phyloP scores from a whole-genome alignment of 2,797 vertebrate genomes.

The Danionella dracula region DNA sequence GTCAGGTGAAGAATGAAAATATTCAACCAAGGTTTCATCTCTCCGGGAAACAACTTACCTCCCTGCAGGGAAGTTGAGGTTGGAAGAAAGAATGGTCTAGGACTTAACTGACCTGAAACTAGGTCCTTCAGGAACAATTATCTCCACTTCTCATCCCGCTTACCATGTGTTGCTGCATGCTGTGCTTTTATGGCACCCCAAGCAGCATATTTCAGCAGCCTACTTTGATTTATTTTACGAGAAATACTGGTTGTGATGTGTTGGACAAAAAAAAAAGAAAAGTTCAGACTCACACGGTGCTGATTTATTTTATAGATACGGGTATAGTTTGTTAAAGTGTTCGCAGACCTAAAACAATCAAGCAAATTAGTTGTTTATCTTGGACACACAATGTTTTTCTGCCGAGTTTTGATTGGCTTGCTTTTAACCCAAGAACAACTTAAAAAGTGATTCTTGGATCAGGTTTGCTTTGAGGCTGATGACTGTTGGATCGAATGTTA shows the following conservation, averaged over 20 bases:
- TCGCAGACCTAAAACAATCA: no score
- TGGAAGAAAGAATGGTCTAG: conserved; percentile 12
- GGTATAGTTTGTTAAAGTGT: no score
- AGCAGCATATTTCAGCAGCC: background rate
- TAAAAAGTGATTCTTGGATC: no score
- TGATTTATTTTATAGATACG: background rate
- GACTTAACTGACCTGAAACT: conserved; percentile 11
- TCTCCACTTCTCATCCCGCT: background rate
- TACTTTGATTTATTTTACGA: conserved; percentile 17
- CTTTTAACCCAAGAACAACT: no score
- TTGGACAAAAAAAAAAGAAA: background rate
- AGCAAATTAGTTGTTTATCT: no score
- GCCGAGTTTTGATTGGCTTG: no score
- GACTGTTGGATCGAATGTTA: no score
- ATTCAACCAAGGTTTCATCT: conserved; percentile 46
- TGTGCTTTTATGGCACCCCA: background rate
- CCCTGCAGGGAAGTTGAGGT: conserved; percentile 29
- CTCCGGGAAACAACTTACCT: conserved; percentile 50
- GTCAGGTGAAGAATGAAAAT: conserved; percentile 40
- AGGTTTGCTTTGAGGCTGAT: no score
- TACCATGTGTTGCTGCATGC: background rate
- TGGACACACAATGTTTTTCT: no score
- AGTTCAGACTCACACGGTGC: background rate
- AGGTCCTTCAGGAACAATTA: background rate
- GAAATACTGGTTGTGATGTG: background rate